These are phyloP conservation scores for Huso huso DNA, from an alignment of 2,797 vertebrate species.

Conservation along the genomic window DNA sequence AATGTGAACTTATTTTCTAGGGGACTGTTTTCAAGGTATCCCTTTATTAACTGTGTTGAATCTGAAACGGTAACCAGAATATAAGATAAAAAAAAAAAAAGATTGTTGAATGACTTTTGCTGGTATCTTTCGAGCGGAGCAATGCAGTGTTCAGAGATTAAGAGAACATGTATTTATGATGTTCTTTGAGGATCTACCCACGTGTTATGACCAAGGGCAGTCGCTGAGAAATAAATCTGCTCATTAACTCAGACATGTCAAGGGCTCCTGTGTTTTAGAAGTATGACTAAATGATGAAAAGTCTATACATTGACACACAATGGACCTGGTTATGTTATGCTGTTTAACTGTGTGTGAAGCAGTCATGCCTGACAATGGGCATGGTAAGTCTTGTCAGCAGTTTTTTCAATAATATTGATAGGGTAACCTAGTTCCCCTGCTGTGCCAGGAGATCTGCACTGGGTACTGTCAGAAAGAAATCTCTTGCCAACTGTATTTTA, in stretches of 20 bases:
- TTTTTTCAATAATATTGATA: background rate
- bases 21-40: too few relatives aligned
- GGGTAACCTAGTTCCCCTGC: background rate
- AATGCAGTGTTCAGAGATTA: background rate
- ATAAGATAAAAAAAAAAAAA: background rate
- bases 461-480: background rate
- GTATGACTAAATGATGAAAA: constrained; percentile 3
- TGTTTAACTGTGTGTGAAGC: constrained; percentile 2
- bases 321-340: background rate
- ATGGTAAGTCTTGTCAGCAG: background rate
- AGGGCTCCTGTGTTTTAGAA: background rate
- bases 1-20: too few relatives aligned
- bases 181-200: background rate
- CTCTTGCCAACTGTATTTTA: background rate
- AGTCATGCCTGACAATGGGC: background rate
- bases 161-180: background rate
- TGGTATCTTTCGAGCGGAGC: background rate
- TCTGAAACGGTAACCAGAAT: too few relatives aligned
- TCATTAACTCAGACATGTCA: background rate
- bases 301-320: background rate
- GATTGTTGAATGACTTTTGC: background rate
- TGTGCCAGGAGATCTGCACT: background rate
- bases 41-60: too few relatives aligned
- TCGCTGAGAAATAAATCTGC: background rate
- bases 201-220: background rate